Percentiles rank a stretch among this genome's conserved stretches.
phyloP scores from a whole-genome alignment of 1,140 invertebrate genomes.

The Nebria ingens region DNA sequence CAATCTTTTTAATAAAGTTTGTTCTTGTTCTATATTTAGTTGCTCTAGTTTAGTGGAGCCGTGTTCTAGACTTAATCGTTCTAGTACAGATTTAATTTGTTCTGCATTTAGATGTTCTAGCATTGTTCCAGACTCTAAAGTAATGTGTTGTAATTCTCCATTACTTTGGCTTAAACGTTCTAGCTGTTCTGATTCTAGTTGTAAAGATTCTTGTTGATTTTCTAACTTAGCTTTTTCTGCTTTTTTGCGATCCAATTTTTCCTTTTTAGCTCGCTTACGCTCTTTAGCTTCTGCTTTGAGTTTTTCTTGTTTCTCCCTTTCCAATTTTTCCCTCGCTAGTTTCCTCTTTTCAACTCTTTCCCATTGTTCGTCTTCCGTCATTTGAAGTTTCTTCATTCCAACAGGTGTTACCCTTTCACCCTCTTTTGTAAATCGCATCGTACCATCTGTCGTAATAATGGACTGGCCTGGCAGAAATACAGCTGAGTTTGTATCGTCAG shows the following conservation, averaged over 20 bases:
- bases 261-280: not conserved
- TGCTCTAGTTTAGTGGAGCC: no score
- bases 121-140: no score
- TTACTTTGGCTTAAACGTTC: no score
- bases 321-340: not conserved
- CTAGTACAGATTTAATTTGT: no score
- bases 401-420: not conserved
- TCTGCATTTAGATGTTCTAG: no score
- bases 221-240: not conserved
- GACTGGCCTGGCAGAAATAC: slow-evolving; percentile 60
- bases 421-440: not conserved
- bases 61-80: no score
- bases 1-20: no score
- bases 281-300: not conserved
- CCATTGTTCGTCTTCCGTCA: not conserved
- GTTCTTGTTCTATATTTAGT: no score
- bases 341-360: slow-evolving; percentile 9
- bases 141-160: no score
- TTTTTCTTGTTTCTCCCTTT: not conserved
- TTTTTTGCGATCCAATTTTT: slow-evolving; percentile 4
- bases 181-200: not conserved
- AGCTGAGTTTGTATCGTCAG: not conserved
- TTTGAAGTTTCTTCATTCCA: slow-evolving; percentile 3
- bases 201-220: not conserved
- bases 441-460: slow-evolving; percentile 52